These are phyloP conservation scores for Drosophila nasuta DNA, from an alignment of 1,140 invertebrate genomes.

Conservation along the genomic window DNA sequence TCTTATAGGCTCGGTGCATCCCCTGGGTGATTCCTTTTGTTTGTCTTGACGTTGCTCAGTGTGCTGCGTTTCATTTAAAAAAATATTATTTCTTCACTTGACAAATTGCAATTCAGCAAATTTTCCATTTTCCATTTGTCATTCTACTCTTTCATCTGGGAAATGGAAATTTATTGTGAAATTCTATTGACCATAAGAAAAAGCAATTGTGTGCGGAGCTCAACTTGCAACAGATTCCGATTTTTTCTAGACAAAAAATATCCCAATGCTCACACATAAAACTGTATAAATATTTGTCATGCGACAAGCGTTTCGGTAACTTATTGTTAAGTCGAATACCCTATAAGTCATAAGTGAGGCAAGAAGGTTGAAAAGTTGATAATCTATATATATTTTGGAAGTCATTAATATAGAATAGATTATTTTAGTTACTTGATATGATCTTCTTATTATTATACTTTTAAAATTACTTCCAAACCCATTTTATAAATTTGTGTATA, in stretches of 20 bases:
- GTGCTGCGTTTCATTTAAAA: constrained; percentile 17
- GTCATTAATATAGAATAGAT: no score
- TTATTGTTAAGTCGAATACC: constrained; percentile 22
- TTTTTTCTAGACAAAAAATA: constrained; percentile 1
- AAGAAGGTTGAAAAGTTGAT: not conserved
- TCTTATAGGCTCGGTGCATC: constrained; percentile 38
- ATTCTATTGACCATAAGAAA: constrained; percentile 27
- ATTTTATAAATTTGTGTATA: no score
- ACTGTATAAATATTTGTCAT: not conserved
- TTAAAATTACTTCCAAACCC: no score
- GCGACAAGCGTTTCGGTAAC: not conserved
- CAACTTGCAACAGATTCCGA: constrained; percentile 20
- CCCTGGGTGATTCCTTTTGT: constrained; percentile 21
- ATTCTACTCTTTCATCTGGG: not conserved
- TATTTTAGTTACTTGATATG: no score
- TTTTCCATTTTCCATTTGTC: constrained; percentile 11
- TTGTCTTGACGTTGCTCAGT: constrained; percentile 3
- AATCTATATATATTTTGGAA: not conserved
- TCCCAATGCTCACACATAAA: constrained; percentile 1
- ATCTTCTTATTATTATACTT: no score
- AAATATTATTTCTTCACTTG: constrained; percentile 27
- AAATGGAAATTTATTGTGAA: constrained; percentile 22
- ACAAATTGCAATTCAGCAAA: constrained; percentile 19
- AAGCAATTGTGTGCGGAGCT: constrained; percentile 24
- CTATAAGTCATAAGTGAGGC: not conserved